Base-by-base conservation (phyloP, 2,113 vertebrate genomes). In the Donacobius atricapilla region DNA sequence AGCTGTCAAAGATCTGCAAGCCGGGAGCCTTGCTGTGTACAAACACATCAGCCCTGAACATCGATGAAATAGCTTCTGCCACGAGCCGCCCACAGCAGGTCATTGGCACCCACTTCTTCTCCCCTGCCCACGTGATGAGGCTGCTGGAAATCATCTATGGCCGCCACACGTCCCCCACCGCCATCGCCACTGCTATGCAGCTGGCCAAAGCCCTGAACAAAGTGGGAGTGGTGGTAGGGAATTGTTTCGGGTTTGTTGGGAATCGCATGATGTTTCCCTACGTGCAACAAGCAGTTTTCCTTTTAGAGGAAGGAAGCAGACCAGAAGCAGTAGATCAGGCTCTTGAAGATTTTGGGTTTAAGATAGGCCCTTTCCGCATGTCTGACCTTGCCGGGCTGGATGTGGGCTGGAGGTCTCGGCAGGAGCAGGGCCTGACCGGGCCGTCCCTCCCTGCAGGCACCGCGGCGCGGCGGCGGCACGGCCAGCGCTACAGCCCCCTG, bases 81-180 rank as follows among this genome's bases (percentile, higher is more conserved):
- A 98, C 98, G 0, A 70, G 64, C 63, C 84, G 35, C 25, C 98
- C 99, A 3, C 97, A 98, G 80, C 95, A 98, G 95, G 99, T 99
- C 92, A 97, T 99, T 23, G 99, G 99, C 64, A 99, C 98, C 17
- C 99, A 99, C 97, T 99, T 99, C 96, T 99, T 99, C 68, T 98
- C 98, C 23, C 99, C 99, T 25, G 99, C 99, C 68, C 98, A 99
- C 3, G 90, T 99, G 31, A 99, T 99, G 99, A 99, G 98, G 95
- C 97, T 99, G 35, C 78, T 99, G 63, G 99, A 99, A 96, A 98
- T 99, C 44, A 98, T 99, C 79, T 98, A 98, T 0, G 98, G 99
- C 19, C 77, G 35, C 4, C 92, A 97, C n/a, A 98, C 99, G 1
- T 99, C 99, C 33, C 98, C 98, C 28, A 94, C 96, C 0, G 89